These are phyloP conservation scores for Contarinia nasturtii DNA, from an alignment of 1,140 invertebrate species.

Conservation along the genomic window DNA sequence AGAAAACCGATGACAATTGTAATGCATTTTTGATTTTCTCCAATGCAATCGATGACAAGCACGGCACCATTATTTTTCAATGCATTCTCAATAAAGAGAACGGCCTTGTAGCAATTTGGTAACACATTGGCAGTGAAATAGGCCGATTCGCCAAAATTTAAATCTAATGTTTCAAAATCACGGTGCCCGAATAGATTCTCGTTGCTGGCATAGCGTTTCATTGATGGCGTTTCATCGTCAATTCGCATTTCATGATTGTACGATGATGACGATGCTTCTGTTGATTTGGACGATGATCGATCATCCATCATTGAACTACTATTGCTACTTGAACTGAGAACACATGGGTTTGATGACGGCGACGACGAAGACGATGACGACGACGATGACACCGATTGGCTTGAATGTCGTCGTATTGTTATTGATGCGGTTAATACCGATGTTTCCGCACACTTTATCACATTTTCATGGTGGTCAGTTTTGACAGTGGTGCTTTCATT, in stretches of 20 bases:
- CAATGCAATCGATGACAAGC: slow-evolving; percentile 8
- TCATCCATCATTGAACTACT: no score
- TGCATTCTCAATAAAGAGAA: slow-evolving; percentile 9
- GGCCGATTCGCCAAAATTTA: slow-evolving; percentile 10
- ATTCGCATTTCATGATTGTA: not conserved
- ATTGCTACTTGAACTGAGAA: not conserved
- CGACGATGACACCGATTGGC: not conserved
- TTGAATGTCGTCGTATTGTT: not conserved
- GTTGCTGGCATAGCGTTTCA: not conserved
- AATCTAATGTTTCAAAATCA: slow-evolving; percentile 9
- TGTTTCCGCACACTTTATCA: no score
- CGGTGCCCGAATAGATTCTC: slow-evolving; percentile 2
- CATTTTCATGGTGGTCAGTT: not conserved
- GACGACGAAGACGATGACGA: no score
- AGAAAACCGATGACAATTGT: slow-evolving; percentile 9
- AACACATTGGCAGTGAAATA: slow-evolving; percentile 7
- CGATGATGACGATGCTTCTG: not conserved
- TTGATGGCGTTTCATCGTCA: not conserved
- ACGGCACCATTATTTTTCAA: slow-evolving; percentile 5
- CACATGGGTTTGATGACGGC: not conserved
- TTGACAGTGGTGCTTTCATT: not conserved
- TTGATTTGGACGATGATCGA: not conserved
- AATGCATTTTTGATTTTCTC: slow-evolving; percentile 8
- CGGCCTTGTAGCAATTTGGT: slow-evolving; percentile 10
- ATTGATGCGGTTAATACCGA: no score